Conservation (phyloP, 2,113 vertebrate genomes). For the Carettochelys insculpta region DNA sequence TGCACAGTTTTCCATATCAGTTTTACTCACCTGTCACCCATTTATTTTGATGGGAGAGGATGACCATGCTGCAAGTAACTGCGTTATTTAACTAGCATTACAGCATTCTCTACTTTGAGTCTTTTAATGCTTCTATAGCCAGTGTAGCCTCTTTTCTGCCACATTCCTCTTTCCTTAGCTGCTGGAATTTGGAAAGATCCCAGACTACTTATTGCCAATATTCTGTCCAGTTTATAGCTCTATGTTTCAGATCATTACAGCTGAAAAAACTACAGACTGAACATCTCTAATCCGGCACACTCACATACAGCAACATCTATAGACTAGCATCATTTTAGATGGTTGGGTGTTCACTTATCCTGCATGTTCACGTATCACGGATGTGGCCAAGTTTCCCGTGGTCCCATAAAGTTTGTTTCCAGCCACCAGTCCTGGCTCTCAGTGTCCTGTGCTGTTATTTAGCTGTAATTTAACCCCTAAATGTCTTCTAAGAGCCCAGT, state of each 20-base stretch:
- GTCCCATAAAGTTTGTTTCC: too few species aligned
- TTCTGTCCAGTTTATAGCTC: neutral
- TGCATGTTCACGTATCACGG: too few species aligned
- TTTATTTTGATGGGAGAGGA: neutral
- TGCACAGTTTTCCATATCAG: neutral
- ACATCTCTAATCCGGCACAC: too few species aligned
- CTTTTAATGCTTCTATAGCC: neutral
- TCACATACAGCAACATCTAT: too few species aligned
- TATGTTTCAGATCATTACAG: neutral
- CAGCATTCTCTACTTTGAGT: neutral
- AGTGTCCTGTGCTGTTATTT: too few species aligned
- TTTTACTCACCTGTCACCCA: neutral
- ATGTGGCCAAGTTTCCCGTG: too few species aligned
- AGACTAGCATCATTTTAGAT: too few species aligned
- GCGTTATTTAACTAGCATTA: slow-evolving; percentile 21
- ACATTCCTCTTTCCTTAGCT: neutral
- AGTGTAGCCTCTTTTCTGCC: neutral
- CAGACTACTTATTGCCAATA: neutral
- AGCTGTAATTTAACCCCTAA: too few species aligned
- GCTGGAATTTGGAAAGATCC: neutral
- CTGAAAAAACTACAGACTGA: neutral
- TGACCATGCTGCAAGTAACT: neutral
- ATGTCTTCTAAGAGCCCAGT: too few species aligned
- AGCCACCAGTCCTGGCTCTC: too few species aligned
- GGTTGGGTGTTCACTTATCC: too few species aligned